Evolutionary conservation across 2,888 invertebrate species (phyloP), one percentile per base, ranked within the genome.

Genomic region (Amorpha juglandis): DNA sequence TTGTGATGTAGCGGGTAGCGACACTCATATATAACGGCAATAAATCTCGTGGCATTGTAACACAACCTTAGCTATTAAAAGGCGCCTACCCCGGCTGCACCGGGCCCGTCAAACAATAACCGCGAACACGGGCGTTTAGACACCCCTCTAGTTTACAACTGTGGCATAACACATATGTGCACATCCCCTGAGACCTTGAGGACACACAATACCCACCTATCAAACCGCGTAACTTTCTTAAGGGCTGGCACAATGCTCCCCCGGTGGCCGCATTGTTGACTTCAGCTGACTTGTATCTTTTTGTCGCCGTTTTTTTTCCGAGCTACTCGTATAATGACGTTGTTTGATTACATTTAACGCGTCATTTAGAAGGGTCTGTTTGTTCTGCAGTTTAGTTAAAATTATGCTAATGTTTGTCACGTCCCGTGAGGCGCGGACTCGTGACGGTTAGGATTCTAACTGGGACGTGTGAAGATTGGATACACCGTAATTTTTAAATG

Each of bases 311-410:
- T 88, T 88, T 86, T 89, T 77, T 82, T 72, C 68, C 71, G 75
- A 80, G 75, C 80, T 83, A 83, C 87, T 86, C 84, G 80, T 82
- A 87, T 88, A 88, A 90, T 89, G 77, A 88, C 82, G 86, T 85
- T 83, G 88, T 90, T 88, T 87, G 86, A 87, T 82, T 82, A 79
- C 84, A 84, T 90, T 91, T 90, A 90, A 88, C 87, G 86, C 86
- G 86, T 82, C 90, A 88, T 89, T 90, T 88, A 84, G 75, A 82
- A 84, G 85, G 89, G 89, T 86, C 82, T 89, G 84, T 89, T 88
- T 87, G 86, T 84, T 88, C 78, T 83, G 55, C 70, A 74, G 82
- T 83, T 79, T 76, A 75, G 72, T 77, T 77, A 69, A 84, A 87
- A 89, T 90, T 89, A 90, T 90, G 88, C 80, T 82, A 89, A 90